These are phyloP conservation scores for Autographa pulchrina DNA, from an alignment of 2,888 invertebrate genomes.

Conservation along the genomic window DNA sequence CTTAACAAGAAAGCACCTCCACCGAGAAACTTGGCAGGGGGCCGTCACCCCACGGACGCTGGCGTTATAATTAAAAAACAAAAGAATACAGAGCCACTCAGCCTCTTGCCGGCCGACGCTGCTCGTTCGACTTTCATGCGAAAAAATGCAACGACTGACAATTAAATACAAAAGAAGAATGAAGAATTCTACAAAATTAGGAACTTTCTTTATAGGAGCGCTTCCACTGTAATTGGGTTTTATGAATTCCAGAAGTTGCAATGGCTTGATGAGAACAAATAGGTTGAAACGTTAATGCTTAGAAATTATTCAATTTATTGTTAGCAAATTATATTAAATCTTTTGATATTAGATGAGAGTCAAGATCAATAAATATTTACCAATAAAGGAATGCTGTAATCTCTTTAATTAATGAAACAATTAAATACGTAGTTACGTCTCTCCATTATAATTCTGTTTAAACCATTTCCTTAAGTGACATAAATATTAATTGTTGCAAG, in stretches of 20 bases:
- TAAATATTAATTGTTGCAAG: conserved; percentile 44
- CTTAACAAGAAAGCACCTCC: conserved; percentile 88
- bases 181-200: conserved; percentile 59
- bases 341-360: no score
- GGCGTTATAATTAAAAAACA: conserved; percentile 89
- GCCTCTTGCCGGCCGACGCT: conserved; percentile 80
- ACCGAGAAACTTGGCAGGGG: conserved; percentile 82
- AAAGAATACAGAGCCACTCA: conserved; percentile 88
- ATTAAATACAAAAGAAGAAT: conserved; percentile 71
- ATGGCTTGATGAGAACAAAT: conserved; percentile 32
- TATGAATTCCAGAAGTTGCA: conserved; percentile 54
- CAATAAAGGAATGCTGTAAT: no score
- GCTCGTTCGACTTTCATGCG: conserved; percentile 81
- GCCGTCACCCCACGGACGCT: conserved; percentile 77
- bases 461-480: conserved; percentile 36
- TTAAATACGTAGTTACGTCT: neutral
- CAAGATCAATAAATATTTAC: no score
- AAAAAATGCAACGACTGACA: conserved; percentile 84
- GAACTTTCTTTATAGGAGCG: conserved; percentile 58
- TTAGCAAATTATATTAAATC: no score
- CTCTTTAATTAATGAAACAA: no score
- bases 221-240: conserved; percentile 59
- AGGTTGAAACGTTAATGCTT: neutral
- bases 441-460: conserved; percentile 20
- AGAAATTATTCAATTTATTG: neutral